Conservation (phyloP, 1,140 invertebrate species). For the Choristoneura fumiferana region DNA sequence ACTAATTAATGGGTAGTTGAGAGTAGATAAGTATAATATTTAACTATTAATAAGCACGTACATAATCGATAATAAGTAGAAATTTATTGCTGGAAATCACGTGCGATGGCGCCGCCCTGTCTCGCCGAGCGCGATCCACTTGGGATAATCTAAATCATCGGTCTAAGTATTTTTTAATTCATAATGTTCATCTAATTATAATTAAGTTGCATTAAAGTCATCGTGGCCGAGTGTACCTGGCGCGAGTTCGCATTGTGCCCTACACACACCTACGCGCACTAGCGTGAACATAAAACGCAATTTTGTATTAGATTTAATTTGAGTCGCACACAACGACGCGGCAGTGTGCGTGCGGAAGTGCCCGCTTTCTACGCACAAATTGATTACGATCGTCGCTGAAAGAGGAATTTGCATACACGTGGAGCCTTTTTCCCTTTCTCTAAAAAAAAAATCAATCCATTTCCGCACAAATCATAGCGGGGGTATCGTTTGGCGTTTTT, state of each 20-base stretch:
- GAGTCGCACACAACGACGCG: conserved; percentile 46
- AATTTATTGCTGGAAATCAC: too few relatives aligned
- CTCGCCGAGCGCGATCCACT: too few relatives aligned
- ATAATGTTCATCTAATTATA: conserved; percentile 45
- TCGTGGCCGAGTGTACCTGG: conserved; percentile 52
- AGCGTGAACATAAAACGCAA: conserved; percentile 75
- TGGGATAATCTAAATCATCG: neutral
- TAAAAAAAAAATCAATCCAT: conserved; percentile 47
- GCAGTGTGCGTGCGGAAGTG: conserved; percentile 50
- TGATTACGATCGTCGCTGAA: conserved; percentile 71
- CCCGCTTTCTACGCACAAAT: conserved; percentile 72
- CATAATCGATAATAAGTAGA: too few relatives aligned
- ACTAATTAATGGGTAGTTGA: too few relatives aligned
- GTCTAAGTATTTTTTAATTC: neutral
- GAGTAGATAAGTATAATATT: too few relatives aligned
- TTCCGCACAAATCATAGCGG: conserved; percentile 22
- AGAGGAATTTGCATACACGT: conserved; percentile 65
- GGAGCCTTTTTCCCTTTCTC: conserved; percentile 36
- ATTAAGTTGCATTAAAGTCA: conserved; percentile 20
- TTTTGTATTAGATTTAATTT: conserved; percentile 79
- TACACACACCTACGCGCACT: conserved; percentile 65
- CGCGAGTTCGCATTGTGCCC: conserved; percentile 65
- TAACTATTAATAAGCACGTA: too few relatives aligned
- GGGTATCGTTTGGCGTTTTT: conserved; percentile 5
- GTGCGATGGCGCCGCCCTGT: too few relatives aligned